Evolutionary conservation across 2,888 invertebrate genomes (phyloP), one percentile per base, ranked within the genome.

Genomic region (Tholera decimalis): DNA sequence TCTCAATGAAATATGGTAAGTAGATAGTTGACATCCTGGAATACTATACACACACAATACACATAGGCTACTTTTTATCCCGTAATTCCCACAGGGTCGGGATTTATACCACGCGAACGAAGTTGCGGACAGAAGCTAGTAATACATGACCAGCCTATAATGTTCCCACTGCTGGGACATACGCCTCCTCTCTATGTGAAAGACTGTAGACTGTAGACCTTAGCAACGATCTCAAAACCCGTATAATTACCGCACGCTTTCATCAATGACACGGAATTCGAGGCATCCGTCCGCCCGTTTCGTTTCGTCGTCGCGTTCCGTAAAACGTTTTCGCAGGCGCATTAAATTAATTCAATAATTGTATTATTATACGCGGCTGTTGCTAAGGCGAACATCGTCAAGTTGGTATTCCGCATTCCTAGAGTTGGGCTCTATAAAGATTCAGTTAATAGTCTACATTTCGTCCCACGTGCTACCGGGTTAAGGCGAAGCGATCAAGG

Each of bases 341-440:
- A 66, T 37, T 49, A 60, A 73, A 73, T 78, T 70, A 70, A 69
- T 77, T 60, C 63, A 47, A 60, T 66, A 65, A 68, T 71, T 66
- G 56, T 70, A 66, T 57, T 72, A 64, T 67, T 70, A 61, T 62
- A 71, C 49, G 80, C 71, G 59, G 71, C 76, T 80, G 86, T 85
- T 86, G 82, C 84, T 84, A 82, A 73, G 85, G 70, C 75, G 77
- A 83, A 82, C 84, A 83, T 84, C 79, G 79, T 74, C 75, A 79
- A 79, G 79, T 81, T 79, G 76, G 76, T 82, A 85, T 92, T 92
- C 91, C 92, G 89, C 92, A 91, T 93, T 93, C 91, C 84, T 63
- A 67, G 63, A 83, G 83, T 85, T 87, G 88, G 84, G 86, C 87
- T 89, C 88, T 88, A 88, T 89, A 89, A 91, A 92, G 88, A 90